Conservation (phyloP, 2,113 vertebrate species). For the Entomyzon cyanotis region DNA sequence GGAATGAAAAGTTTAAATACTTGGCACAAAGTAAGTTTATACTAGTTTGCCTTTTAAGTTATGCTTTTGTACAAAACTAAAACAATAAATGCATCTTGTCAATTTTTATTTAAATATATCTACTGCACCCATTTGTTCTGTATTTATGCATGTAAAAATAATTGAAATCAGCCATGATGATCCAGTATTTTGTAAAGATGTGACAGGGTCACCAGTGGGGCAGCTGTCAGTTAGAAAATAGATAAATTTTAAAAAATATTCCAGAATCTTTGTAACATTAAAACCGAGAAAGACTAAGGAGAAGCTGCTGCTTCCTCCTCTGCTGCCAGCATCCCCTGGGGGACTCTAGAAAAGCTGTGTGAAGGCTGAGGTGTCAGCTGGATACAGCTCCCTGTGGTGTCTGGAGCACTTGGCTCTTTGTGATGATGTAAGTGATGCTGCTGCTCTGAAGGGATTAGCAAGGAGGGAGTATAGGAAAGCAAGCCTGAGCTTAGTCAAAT, state of each 20-base stretch:
- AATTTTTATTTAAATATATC: conserved; percentile 54
- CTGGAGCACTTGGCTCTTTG: background rate
- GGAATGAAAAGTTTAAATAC: conserved; percentile 52
- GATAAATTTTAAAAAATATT: background rate
- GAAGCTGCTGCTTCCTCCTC: background rate
- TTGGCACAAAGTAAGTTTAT: conserved; percentile 58
- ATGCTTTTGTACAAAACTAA: conserved; percentile 61
- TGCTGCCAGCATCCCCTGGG: background rate
- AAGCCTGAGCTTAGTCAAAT: background rate
- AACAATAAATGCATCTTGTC: conserved; percentile 66
- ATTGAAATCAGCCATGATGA: background rate
- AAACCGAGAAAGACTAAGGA: background rate
- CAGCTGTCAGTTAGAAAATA: background rate
- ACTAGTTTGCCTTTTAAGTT: conserved; percentile 62
- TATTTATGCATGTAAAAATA: conserved; percentile 21
- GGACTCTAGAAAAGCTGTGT: background rate
- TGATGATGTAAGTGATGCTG: background rate
- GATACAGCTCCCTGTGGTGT: background rate
- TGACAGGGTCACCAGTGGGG: background rate
- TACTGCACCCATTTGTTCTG: conserved; percentile 37
- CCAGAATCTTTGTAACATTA: background rate
- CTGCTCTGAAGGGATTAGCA: background rate
- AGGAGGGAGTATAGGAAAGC: background rate
- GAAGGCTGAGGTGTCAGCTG: background rate
- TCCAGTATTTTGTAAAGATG: background rate